Percentiles rank a stretch among this genome's conserved stretches.
Conservation (phyloP, 2,888 invertebrate species). For the Synanthedon formicaeformis region DNA sequence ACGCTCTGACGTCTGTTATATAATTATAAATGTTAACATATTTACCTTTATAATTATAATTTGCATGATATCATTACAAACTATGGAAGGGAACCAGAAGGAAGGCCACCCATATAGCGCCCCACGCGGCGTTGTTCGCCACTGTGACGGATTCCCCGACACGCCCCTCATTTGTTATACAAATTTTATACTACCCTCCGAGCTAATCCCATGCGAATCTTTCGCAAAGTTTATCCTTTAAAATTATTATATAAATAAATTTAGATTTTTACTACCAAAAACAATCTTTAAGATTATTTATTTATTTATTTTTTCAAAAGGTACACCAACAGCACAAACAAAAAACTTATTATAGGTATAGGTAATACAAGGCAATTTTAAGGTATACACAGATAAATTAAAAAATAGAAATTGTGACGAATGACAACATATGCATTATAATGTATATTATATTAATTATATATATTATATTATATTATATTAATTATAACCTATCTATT, state of each 20-base stretch:
- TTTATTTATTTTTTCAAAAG: no score
- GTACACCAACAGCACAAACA: no score
- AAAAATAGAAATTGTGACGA: no score
- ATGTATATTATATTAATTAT: no score
- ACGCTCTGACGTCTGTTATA: no score
- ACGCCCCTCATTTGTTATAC: constrained; percentile 71
- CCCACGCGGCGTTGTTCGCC: constrained; percentile 53
- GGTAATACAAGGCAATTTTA: no score
- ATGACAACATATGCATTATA: no score
- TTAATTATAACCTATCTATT: no score
- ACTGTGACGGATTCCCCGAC: constrained; percentile 64
- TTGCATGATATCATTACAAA: neutral
- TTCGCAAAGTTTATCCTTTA: constrained; percentile 10
- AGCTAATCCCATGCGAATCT: constrained; percentile 41
- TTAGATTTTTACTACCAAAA: neutral
- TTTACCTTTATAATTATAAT: neutral
- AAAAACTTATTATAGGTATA: no score
- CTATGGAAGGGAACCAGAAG: neutral
- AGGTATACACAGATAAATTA: no score
- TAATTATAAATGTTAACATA: neutral
- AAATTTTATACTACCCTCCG: constrained; percentile 69
- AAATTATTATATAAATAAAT: neutral
- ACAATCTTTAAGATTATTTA: no score
- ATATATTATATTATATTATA: no score
- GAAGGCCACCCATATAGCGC: constrained; percentile 61